Evolutionary conservation across 1,140 invertebrate species (phyloP).

Genomic region (Pseudachorutes palmiensis): DNA sequence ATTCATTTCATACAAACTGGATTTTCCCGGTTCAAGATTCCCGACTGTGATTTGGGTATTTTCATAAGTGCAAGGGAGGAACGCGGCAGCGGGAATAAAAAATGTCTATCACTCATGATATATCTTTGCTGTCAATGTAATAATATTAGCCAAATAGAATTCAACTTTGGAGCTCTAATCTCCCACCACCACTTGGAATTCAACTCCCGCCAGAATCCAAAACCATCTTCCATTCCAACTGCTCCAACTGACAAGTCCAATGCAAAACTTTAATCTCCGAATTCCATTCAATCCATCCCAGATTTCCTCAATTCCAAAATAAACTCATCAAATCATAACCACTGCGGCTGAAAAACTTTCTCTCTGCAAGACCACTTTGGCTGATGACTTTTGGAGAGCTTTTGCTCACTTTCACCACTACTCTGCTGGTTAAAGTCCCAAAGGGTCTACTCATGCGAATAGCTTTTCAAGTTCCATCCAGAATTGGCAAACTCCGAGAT

Average conservation of each 20-base stretch:
- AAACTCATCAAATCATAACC: constrained; percentile 1
- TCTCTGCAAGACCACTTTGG: not conserved
- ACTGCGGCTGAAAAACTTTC: not conserved
- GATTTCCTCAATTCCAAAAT: constrained; percentile 3
- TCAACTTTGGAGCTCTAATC: too few species aligned
- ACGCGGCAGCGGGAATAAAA: not conserved
- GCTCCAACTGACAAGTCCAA: too few species aligned
- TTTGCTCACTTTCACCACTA: not conserved
- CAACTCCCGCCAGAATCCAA: too few species aligned
- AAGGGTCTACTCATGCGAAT: not conserved
- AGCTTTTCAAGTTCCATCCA: not conserved
- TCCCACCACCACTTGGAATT: not conserved
- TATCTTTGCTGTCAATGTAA: not conserved
- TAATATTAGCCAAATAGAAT: not conserved
- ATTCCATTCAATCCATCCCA: not conserved
- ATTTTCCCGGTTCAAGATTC: not conserved
- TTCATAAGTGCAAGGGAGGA: not conserved
- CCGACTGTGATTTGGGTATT: not conserved
- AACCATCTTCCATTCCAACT: too few species aligned
- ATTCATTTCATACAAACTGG: too few species aligned
- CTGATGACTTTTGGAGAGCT: not conserved
- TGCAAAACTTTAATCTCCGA: too few species aligned
- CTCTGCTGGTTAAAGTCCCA: not conserved
- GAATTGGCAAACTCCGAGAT: not conserved
- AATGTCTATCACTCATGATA: not conserved